A percentile compares a stretch with the other conserved stretches of the same genome.
Evolutionary conservation across 2,797 vertebrate genomes (phyloP).

Genomic region (Peromyscus aztecus): DNA sequence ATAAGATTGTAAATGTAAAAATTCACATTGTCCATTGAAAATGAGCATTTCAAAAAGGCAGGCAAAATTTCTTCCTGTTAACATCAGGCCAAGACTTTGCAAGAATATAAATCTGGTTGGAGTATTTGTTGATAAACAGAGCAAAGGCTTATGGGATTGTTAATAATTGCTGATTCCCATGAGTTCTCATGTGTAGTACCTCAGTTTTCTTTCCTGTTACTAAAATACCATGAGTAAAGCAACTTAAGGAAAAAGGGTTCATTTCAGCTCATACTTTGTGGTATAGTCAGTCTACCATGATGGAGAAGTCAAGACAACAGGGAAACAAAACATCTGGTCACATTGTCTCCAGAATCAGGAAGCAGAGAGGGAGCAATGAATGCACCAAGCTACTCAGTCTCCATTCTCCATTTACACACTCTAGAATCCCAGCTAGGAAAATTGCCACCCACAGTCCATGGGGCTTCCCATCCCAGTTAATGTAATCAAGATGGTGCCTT

Average conservation of each 20-base stretch:
- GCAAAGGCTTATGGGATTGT: not conserved
- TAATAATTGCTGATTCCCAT: not conserved
- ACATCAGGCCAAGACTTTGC: not conserved
- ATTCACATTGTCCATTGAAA: not conserved
- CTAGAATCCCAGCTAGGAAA: not conserved
- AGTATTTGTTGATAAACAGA: not conserved
- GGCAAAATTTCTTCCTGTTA: not conserved
- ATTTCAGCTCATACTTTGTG: not conserved
- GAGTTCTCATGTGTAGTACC: not conserved
- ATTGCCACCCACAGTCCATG: no score
- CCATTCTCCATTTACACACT: not conserved
- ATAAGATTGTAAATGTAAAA: conserved; percentile 41
- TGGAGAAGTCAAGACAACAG: not conserved
- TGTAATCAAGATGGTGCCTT: not conserved
- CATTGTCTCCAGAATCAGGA: not conserved
- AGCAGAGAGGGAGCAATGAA: not conserved
- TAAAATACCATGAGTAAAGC: not conserved
- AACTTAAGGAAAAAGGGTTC: not conserved
- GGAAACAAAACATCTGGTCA: not conserved
- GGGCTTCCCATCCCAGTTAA: not conserved
- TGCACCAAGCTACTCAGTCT: not conserved
- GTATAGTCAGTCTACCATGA: no score
- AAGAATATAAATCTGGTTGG: not conserved
- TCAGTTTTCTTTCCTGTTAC: not conserved
- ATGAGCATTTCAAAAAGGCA: not conserved